Evolutionary conservation across 1,140 invertebrate species (phyloP).

Genomic region (Bicyclus anynana): DNA sequence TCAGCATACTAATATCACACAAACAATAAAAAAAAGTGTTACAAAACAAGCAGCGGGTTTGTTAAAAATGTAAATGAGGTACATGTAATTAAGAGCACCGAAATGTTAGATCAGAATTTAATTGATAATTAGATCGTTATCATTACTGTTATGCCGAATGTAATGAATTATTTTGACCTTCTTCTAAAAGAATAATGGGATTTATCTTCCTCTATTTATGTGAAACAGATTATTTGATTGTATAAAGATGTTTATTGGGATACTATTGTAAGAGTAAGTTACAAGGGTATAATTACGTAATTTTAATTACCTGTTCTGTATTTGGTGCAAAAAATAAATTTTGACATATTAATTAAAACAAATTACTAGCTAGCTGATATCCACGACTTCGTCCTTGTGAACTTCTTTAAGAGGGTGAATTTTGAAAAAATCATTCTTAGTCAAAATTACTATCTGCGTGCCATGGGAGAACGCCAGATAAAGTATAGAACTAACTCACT

Average conservation of each 20-base stretch:
- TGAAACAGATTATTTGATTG: neutral
- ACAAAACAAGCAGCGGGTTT: constrained; percentile 22
- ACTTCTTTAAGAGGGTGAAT: too few relatives aligned
- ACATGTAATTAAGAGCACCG: constrained; percentile 39
- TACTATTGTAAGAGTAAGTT: too few relatives aligned
- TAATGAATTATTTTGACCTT: constrained; percentile 35
- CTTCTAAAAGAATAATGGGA: constrained; percentile 10
- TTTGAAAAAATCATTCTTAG: too few relatives aligned
- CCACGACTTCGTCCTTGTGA: too few relatives aligned
- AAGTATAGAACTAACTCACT: too few relatives aligned
- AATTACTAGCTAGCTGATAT: too few relatives aligned
- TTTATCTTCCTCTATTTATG: constrained; percentile 9
- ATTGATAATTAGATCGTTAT: constrained; percentile 53
- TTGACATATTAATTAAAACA: too few relatives aligned
- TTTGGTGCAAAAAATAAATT: too few relatives aligned
- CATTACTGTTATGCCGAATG: constrained; percentile 32
- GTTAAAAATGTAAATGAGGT: constrained; percentile 32
- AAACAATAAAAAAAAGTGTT: constrained; percentile 19
- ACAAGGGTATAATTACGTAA: too few relatives aligned
- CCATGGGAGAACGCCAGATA: too few relatives aligned
- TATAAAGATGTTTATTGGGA: neutral
- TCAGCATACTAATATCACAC: neutral
- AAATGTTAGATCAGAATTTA: constrained; percentile 40
- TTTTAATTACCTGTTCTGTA: too few relatives aligned
- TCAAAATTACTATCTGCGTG: too few relatives aligned